Percentiles rank a stretch among this genome's conserved stretches.
Conservation (phyloP, 2,113 vertebrate genomes). For the Melanerpes formicivorus region DNA sequence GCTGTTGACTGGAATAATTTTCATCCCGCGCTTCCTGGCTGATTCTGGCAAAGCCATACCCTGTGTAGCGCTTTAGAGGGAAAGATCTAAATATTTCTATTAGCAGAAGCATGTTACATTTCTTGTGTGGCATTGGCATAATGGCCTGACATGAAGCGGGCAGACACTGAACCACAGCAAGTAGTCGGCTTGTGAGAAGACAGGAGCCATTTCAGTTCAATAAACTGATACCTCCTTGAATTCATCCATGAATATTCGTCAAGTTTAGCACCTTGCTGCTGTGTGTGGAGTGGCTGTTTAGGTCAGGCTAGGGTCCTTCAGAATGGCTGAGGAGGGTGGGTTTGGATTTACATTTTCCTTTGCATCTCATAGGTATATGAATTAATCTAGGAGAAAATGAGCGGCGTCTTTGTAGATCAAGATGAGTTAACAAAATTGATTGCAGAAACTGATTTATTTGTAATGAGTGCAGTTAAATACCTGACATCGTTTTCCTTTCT, state of each 20-base stretch:
- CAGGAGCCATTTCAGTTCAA: slow-evolving; percentile 14
- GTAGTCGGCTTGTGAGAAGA: slow-evolving; percentile 44
- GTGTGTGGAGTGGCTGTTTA: background rate
- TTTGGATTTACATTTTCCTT: slow-evolving; percentile 9
- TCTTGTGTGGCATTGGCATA: background rate
- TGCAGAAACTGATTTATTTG: background rate
- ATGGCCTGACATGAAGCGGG: background rate
- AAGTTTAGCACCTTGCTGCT: slow-evolving; percentile 6
- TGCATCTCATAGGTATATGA: background rate
- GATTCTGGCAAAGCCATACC: slow-evolving; percentile 20
- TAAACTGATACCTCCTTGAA: background rate
- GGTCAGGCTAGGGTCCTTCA: slow-evolving; percentile 3
- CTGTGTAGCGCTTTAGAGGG: background rate
- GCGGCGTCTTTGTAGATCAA: background rate
- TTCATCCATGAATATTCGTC: slow-evolving; percentile 11
- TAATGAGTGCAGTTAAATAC: background rate
- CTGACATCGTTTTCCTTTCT: background rate
- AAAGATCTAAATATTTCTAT: slow-evolving; percentile 32
- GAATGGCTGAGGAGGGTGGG: background rate
- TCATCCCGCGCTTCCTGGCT: background rate
- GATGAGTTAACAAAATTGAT: slow-evolving; percentile 28
- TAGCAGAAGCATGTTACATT: slow-evolving; percentile 43
- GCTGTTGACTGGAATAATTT: slow-evolving; percentile 36
- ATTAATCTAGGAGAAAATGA: slow-evolving; percentile 1
- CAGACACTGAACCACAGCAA: background rate